These are phyloP conservation scores for Eulacestoma nigropectus DNA, from an alignment of 2,113 vertebrate genomes.

Conservation along the genomic window DNA sequence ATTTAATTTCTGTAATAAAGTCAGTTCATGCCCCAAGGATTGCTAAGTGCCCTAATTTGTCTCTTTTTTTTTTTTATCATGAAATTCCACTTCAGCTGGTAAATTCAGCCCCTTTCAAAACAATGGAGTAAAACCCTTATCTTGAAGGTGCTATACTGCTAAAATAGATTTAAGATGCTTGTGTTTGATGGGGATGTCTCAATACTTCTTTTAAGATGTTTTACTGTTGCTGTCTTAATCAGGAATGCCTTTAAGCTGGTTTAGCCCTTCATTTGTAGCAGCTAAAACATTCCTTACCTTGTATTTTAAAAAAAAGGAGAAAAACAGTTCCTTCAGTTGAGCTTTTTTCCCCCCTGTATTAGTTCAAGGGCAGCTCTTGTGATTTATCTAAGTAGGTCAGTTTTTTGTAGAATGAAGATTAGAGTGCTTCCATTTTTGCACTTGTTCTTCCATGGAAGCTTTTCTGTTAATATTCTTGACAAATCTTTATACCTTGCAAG, in stretches of 20 bases:
- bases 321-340: neutral
- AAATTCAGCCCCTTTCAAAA: neutral
- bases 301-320: neutral
- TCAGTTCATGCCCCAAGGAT: neutral
- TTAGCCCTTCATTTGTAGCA: neutral
- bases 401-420: constrained; percentile 78
- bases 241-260: neutral
- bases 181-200: neutral
- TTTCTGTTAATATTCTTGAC: constrained; percentile 72
- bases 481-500: constrained; percentile 66
- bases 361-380: neutral
- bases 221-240: neutral
- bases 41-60: neutral
- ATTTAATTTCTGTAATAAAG: neutral
- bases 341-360: neutral
- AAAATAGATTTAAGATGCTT: neutral
- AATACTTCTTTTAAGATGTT: neutral
- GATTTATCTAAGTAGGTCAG: constrained; percentile 77
- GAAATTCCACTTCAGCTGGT: neutral
- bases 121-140: neutral
- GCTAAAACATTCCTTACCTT: neutral
- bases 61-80: neutral
- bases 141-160: neutral
- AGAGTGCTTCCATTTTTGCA: constrained; percentile 69
- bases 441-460: constrained; percentile 77